A percentile compares a stretch with the other conserved stretches of the same genome.
phyloP scores from a whole-genome alignment of 2,113 vertebrate genomes.

The Malurus cyaneus region DNA sequence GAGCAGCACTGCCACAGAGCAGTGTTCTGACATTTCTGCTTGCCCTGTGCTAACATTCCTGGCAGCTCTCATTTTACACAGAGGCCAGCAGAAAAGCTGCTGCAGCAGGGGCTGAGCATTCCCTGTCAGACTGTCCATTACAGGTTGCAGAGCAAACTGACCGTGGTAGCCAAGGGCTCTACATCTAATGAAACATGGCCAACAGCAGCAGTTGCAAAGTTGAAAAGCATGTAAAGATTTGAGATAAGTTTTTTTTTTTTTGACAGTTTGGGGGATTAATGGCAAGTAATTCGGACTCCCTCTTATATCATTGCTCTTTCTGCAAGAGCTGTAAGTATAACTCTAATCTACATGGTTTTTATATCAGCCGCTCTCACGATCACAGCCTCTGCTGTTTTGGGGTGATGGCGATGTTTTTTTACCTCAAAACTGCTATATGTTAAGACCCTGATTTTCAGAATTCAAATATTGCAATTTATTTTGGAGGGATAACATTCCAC shows the following conservation, averaged over 20 bases:
- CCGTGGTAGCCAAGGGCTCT: no score
- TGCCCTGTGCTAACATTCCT: conserved; percentile 24
- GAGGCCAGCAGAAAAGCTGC: conserved; percentile 43
- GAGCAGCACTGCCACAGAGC: conserved; percentile 24
- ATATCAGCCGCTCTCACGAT: neutral
- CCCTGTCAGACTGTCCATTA: neutral
- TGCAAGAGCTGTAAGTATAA: neutral
- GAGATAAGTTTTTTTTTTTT: neutral
- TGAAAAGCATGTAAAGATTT: conserved; percentile 8
- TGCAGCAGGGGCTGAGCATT: conserved; percentile 30
- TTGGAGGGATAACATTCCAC: neutral
- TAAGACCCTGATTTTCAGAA: neutral
- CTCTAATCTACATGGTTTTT: neutral
- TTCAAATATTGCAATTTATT: neutral
- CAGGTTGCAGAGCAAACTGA: conserved; percentile 19
- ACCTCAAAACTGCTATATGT: neutral
- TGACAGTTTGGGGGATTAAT: neutral
- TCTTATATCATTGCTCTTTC: neutral
- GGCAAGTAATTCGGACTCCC: neutral
- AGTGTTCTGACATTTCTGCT: conserved; percentile 18
- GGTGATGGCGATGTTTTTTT: neutral
- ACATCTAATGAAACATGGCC: neutral
- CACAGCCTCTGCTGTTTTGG: neutral
- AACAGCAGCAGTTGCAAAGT: neutral
- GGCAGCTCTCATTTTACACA: conserved; percentile 70